Base-by-base conservation (phyloP, 2,888 invertebrate species). In the Matsumyia berberina region DNA sequence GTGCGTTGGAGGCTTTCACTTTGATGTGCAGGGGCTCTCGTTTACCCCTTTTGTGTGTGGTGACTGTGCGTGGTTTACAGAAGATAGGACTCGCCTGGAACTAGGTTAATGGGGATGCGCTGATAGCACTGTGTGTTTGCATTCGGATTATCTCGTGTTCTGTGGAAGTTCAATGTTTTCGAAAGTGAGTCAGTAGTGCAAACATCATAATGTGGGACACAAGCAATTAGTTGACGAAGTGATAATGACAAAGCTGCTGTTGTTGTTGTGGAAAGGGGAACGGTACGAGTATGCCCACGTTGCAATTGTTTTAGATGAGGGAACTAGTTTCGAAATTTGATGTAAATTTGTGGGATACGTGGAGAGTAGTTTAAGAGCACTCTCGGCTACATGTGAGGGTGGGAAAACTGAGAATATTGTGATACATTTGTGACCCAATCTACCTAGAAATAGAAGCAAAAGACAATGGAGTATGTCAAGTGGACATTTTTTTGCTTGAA, bases 141-240 rank as follows among this genome's bases (percentile, higher is more conserved):
- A 67, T 73, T 80, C 39, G 15, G 66, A 80, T 80, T 79, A 79
- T 69, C 46, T 67, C n/a, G 12, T 42, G 42, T 70, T 49, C 12
- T n/a, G 17, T 73, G 74, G 55, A 83, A 83, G 82, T 77, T 83
- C 82, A 78, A 78, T 83, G 78, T 78, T 83, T 78, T 78, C 60
- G 33, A 49, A 69, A 44, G 60, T 83, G 72, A 83, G 82, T 73
- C 82, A 83, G 72, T 82, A 55, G 72, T 77, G 58, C 76, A 77
- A 82, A 77, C 66, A 77, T 60, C 11, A 53, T 33, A 46, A 66
- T 31, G 35, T 51, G 53, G 58, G 12, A 35, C 9, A 7, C 12
- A 60, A 67, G 53, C 29, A 49, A 37, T 57, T 58, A 44, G 15
- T 67, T 73, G 73, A 60, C 66, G 58, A 24, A 24, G 19, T 80